A percentile compares a stretch with the other conserved stretches of the same genome.
Conservation (phyloP, 2,797 vertebrate species). For the Cynodonichthys magdalenae region DNA sequence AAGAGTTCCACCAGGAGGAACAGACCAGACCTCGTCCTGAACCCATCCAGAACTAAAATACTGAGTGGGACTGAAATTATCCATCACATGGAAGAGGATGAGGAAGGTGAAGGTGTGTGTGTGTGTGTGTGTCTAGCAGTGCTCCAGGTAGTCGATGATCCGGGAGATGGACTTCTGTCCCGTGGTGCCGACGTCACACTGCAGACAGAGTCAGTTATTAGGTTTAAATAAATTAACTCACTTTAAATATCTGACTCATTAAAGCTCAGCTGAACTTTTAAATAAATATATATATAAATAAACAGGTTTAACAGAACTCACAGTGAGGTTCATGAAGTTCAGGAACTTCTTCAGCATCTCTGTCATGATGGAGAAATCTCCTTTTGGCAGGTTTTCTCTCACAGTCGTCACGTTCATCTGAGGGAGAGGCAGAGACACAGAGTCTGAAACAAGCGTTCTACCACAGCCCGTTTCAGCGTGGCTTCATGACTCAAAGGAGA, state of each 20-base stretch:
- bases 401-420: constrained; percentile 98
- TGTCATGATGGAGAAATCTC: constrained; percentile 98
- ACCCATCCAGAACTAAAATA: too few species aligned
- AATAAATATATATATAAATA: too few species aligned
- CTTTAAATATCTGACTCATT: too few species aligned
- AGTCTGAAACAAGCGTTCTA: too few species aligned
- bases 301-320: constrained; percentile 87
- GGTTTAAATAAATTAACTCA: too few species aligned
- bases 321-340: constrained; percentile 99
- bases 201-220: constrained; percentile 21
- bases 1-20: background rate
- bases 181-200: constrained; percentile 97
- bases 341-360: constrained; percentile 99
- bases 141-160: constrained; percentile 98
- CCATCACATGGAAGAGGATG: background rate
- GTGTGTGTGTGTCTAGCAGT: constrained; percentile 86
- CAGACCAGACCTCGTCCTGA: too few species aligned
- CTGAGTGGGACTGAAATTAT: too few species aligned
- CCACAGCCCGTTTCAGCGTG: too few species aligned
- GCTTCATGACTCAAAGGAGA: too few species aligned
- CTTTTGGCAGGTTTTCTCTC: constrained; percentile 93
- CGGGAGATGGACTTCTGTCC: constrained; percentile 98
- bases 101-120: constrained; percentile 22
- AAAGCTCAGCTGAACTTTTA: too few species aligned
- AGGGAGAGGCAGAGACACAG: constrained; percentile 3